Evolutionary conservation across 2,797 vertebrate genomes (phyloP).

Genomic region (Remorina albescens): DNA sequence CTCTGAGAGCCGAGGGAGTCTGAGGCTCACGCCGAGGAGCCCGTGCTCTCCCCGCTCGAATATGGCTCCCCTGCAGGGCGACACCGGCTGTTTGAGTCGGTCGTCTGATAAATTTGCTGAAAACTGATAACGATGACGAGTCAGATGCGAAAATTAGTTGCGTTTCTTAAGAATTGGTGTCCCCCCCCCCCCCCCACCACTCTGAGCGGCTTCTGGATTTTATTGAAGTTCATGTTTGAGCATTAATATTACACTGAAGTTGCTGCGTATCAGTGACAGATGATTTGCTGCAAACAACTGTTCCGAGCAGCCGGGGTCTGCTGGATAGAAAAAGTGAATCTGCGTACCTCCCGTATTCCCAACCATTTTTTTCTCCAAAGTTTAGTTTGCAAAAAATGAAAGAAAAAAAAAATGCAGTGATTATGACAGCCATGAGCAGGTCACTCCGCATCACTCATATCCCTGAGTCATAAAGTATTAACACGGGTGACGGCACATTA

Average conservation of each 20-base stretch:
- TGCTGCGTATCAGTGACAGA: constrained; percentile 28
- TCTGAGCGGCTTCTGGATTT: constrained; percentile 43
- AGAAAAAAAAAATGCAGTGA: constrained; percentile 22
- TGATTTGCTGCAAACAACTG: constrained; percentile 45
- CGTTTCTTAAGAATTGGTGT: constrained; percentile 7
- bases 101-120: constrained; percentile 24
- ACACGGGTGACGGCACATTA: constrained; percentile 34
- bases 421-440: constrained; percentile 24
- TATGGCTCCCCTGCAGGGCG: constrained; percentile 24
- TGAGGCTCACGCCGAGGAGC: constrained; percentile 18
- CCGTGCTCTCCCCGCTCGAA: constrained; percentile 4
- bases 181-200: too few species aligned
- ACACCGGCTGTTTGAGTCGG: constrained; percentile 22
- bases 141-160: constrained; percentile 44
- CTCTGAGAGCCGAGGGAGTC: constrained; percentile 35
- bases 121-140: constrained; percentile 6
- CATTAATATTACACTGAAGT: constrained; percentile 54
- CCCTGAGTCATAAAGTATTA: constrained; percentile 44
- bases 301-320: constrained; percentile 22
- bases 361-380: constrained; percentile 14
- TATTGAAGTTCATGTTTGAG: constrained; percentile 62
- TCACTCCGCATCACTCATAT: constrained; percentile 27
- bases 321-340: constrained; percentile 37
- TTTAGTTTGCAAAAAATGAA: constrained; percentile 21
- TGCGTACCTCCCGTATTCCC: constrained; percentile 8